Base-by-base conservation (phyloP, 2,888 invertebrate genomes). In the Himalopsyche kuldschensis region DNA sequence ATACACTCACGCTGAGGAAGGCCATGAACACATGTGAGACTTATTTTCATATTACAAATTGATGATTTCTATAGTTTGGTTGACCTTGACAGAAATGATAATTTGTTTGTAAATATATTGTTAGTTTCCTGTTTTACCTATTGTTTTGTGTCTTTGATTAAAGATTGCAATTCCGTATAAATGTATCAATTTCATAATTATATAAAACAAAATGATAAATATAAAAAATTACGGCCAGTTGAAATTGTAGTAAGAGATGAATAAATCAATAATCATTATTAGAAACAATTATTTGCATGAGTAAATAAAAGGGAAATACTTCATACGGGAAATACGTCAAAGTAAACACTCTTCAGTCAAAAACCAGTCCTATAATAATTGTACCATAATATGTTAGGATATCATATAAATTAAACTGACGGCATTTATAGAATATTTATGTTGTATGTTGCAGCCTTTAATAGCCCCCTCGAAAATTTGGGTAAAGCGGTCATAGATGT, bases 401-500 rank as follows among this genome's bases (percentile, higher is more conserved):
- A 8, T 41, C 5, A 8, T 41, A 41, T 41, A 41, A 63, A 63
- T 10, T 63, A 63, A 8, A 6, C 31, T 27, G 8, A 75, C 3
- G 3, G 5, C 0, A 1, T 75, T 32, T 75, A 24, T 30, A 20
- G 4, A 31, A 27, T 27, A 27, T 27, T n/a, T 31, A 1, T 17
- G 8, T 27, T 20, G 3, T 75, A 6, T 31, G n/a, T 75, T 75
- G 10, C 75, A 85, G 85, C 86, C 46, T 76, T 78, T 31, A 46
- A 41, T 35, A 48, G 84, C 30, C 76, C 85, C 15, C 82, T 80
- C 2, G 90, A 90, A 85, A 88, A 89, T 87, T 87, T 90, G 75
- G 90, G 90, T 4, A 87, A 88, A 85, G 88, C 89, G 0, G 90
- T 91, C 11, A 88, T 91, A 30, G 91, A 91, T 82, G 88, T 90